Conservation (phyloP, 2,797 vertebrate species). For the Anabacerthia variegaticeps region DNA sequence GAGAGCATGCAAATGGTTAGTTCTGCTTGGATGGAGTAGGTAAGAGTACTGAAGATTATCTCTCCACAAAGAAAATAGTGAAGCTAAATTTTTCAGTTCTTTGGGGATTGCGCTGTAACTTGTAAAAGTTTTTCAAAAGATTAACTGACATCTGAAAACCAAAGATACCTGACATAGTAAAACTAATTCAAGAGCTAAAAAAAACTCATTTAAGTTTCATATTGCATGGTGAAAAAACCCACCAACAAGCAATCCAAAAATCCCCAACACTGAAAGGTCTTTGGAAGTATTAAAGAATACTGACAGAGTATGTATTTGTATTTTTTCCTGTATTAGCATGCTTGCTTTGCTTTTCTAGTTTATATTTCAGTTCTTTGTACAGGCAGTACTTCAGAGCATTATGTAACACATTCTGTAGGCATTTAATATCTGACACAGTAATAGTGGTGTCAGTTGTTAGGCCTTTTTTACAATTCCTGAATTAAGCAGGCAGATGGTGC, state of each 20-base stretch:
- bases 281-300: not conserved
- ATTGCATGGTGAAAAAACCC: rapidly evolving
- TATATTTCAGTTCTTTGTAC: not conserved
- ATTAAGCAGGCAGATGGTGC: not conserved
- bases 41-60: not conserved
- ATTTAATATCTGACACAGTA: not conserved
- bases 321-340: not conserved
- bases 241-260: not conserved
- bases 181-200: not conserved
- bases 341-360: not conserved
- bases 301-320: not conserved
- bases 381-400: not conserved
- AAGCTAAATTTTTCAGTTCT: not conserved
- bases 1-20: not conserved
- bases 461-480: not conserved
- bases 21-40: not conserved
- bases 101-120: not conserved
- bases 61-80: not conserved
- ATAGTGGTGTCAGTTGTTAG: not conserved
- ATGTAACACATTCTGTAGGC: not conserved
- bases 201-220: not conserved
- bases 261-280: rapidly evolving
- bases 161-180: not conserved
- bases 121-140: not conserved
- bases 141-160: not conserved